These are phyloP conservation scores for Dasypolia templi DNA, from an alignment of 2,888 invertebrate species.

Conservation along the genomic window DNA sequence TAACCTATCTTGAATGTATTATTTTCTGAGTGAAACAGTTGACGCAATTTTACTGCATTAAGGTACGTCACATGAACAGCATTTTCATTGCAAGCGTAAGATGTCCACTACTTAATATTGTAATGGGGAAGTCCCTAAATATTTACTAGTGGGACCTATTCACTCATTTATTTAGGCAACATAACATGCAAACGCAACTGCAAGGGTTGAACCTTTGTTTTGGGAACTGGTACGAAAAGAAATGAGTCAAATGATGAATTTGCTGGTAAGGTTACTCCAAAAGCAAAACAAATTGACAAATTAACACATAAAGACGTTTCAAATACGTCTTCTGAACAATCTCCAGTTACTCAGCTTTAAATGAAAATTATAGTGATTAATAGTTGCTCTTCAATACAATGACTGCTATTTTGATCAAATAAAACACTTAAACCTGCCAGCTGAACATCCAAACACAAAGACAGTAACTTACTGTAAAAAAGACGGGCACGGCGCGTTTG, in stretches of 20 bases:
- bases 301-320: constrained; percentile 39
- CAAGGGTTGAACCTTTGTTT: constrained; percentile 21
- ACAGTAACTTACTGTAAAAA: constrained; percentile 64
- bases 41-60: background rate
- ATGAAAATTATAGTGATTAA: constrained; percentile 62
- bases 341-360: constrained; percentile 59
- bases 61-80: background rate
- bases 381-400: constrained; percentile 53
- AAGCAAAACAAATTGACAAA: constrained; percentile 44
- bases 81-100: background rate
- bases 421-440: constrained; percentile 66
- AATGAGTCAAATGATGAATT: constrained; percentile 36
- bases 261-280: constrained; percentile 2
- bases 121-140: background rate
- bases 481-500: constrained; percentile 50
- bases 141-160: background rate
- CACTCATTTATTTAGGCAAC: background rate
- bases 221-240: constrained; percentile 12
- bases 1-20: background rate
- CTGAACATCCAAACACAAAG: constrained; percentile 62
- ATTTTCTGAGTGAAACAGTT: background rate
- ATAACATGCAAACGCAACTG: background rate
- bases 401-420: constrained; percentile 58
- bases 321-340: constrained; percentile 45
- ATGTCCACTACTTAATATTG: constrained; percentile 3